phyloP scores from a whole-genome alignment of 1,140 invertebrate genomes.

The Stegodyphus dumicola region DNA sequence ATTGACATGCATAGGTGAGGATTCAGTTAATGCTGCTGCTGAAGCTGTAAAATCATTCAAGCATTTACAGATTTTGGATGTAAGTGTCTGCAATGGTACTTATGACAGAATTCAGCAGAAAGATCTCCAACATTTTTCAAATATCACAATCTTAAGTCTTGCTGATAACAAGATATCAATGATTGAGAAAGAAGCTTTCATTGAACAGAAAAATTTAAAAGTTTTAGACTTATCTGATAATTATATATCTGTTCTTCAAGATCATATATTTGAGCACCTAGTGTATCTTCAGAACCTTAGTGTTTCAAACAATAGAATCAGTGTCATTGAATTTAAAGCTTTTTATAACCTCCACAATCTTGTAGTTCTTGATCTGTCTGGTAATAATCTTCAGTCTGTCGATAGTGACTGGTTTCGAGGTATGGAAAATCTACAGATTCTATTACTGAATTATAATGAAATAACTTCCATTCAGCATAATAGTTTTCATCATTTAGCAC shows the following conservation, averaged over 20 bases:
- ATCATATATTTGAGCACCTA: slow-evolving; percentile 23
- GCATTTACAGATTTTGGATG: slow-evolving; percentile 19
- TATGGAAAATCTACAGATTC: slow-evolving; percentile 17
- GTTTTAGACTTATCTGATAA: slow-evolving; percentile 48
- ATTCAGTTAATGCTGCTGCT: slow-evolving; percentile 30
- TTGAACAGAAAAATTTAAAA: slow-evolving; percentile 22
- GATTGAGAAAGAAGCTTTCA: slow-evolving; percentile 34
- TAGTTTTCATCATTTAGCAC: slow-evolving; percentile 19
- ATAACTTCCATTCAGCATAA: slow-evolving; percentile 18
- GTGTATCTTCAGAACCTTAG: slow-evolving; percentile 32
- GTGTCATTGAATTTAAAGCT: slow-evolving; percentile 11
- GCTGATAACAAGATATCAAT: slow-evolving; percentile 28
- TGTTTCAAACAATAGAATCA: slow-evolving; percentile 38
- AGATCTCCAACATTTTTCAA: slow-evolving; percentile 13
- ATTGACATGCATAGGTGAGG: slow-evolving; percentile 9
- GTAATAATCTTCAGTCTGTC: slow-evolving; percentile 21
- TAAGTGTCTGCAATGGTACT: background rate
- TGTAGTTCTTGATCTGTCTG: slow-evolving; percentile 38
- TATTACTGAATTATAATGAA: slow-evolving; percentile 35
- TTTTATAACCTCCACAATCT: slow-evolving; percentile 37
- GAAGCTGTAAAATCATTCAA: slow-evolving; percentile 5
- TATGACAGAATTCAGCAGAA: background rate
- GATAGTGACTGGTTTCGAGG: slow-evolving; percentile 11
- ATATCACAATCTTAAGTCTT: slow-evolving; percentile 19
- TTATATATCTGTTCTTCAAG: slow-evolving; percentile 1